These are phyloP conservation scores for Pristionchus japonicus DNA, from an alignment of 2,888 invertebrate species.

Conservation along the genomic window DNA sequence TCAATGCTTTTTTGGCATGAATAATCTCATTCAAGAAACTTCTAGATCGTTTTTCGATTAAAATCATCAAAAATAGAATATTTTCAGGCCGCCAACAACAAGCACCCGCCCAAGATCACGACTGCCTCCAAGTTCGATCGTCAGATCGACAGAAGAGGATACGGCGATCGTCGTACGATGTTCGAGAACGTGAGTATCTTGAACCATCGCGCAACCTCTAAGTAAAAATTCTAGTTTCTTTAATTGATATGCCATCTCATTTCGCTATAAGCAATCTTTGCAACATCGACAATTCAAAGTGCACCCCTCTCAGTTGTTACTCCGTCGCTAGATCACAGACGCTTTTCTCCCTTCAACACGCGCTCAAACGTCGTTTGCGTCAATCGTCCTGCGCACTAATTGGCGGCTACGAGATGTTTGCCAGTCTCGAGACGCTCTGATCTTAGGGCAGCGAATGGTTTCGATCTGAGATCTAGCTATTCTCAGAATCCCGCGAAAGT, in stretches of 20 bases:
- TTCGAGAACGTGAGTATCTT: conserved; percentile 58
- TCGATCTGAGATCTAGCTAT: neutral
- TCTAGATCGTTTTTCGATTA: too few relatives aligned
- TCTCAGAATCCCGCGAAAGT: neutral
- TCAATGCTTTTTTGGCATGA: too few relatives aligned
- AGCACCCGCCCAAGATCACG: conserved; percentile 82
- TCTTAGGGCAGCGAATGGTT: neutral
- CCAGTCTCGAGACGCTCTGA: neutral
- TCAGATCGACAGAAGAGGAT: conserved; percentile 90
- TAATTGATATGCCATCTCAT: too few relatives aligned
- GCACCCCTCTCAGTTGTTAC: neutral
- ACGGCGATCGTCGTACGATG: conserved; percentile 64
- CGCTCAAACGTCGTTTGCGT: conserved; percentile 3
- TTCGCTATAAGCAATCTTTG: too few relatives aligned
- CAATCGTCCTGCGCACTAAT: neutral
- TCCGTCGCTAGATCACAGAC: neutral
- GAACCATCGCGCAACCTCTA: too few relatives aligned
- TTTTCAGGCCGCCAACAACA: conserved; percentile 78
- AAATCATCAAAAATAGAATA: too few relatives aligned
- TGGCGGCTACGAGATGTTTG: neutral
- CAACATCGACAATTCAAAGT: too few relatives aligned
- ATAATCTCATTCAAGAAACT: too few relatives aligned
- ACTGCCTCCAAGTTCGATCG: conserved; percentile 99
- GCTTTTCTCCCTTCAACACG: neutral
- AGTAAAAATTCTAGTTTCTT: too few relatives aligned